Conservation (phyloP, 2,113 vertebrate genomes). For the Peucedramus taeniatus region DNA sequence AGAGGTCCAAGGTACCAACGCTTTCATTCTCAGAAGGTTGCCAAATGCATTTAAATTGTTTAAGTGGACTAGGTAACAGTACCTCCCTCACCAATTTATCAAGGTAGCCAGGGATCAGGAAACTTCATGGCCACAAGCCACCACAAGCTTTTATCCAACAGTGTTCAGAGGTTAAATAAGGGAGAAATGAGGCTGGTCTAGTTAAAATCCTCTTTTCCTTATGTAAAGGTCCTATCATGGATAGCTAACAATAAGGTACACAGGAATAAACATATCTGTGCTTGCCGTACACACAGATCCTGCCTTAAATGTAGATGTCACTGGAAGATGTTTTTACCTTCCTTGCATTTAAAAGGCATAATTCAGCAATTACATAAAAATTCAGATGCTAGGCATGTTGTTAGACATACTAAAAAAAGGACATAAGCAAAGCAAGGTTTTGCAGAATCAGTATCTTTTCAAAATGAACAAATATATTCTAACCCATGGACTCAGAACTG, state of each 20-base stretch:
- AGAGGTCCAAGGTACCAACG: not conserved
- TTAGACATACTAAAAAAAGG: not conserved
- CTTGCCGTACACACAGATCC: not conserved
- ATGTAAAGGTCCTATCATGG: not conserved
- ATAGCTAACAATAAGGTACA: not conserved
- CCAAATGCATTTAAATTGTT: not conserved
- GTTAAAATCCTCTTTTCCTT: not conserved
- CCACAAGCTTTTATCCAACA: not conserved
- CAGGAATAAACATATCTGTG: not conserved
- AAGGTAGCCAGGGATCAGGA: not conserved
- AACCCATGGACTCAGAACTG: not conserved
- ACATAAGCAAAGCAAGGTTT: not conserved
- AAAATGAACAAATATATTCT: not conserved
- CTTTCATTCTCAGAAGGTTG: not conserved
- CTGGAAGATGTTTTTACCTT: not conserved
- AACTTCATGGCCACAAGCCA: not conserved
- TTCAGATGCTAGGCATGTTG: not conserved
- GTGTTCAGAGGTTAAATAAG: not conserved
- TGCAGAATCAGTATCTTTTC: not conserved
- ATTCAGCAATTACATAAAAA: not conserved
- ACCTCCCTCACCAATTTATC: not conserved
- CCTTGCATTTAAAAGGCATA: not conserved
- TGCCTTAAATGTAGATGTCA: not conserved
- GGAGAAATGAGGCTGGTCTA: not conserved
- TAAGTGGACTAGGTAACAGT: not conserved